Percentiles rank a stretch among this genome's conserved stretches.
These are phyloP conservation scores for Tamias sibiricus DNA, from an alignment of 2,113 vertebrate species.

Conservation along the genomic window DNA sequence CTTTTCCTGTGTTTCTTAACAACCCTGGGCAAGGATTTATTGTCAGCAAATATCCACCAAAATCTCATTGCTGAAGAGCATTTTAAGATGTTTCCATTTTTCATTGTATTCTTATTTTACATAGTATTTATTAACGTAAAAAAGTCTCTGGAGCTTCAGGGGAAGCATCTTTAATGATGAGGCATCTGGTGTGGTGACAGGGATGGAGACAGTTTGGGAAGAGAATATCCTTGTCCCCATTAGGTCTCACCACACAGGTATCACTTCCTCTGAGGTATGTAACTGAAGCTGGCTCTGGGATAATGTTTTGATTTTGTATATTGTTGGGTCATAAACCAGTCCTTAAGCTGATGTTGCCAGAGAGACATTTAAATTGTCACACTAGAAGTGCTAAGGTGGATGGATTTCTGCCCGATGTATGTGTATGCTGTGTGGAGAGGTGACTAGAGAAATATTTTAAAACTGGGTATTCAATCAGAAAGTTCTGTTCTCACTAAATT, in stretches of 20 bases:
- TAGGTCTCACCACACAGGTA: neutral
- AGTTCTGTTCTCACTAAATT: neutral
- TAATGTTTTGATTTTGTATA: neutral
- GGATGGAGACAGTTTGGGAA: neutral
- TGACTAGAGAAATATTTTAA: constrained; percentile 11
- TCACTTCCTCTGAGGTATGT: neutral
- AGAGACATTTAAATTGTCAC: neutral
- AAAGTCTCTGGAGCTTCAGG: neutral
- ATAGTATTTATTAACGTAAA: neutral
- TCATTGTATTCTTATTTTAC: neutral
- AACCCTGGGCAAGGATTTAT: neutral
- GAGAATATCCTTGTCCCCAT: neutral
- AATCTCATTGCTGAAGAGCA: neutral
- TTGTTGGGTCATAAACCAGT: neutral
- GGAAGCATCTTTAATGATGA: neutral
- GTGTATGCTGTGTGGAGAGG: neutral
- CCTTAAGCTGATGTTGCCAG: neutral
- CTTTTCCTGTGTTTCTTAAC: neutral
- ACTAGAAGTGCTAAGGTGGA: neutral
- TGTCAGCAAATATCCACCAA: neutral
- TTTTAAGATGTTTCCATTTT: neutral
- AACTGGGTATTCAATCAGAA: neutral
- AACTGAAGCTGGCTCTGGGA: neutral
- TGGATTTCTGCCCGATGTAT: neutral
- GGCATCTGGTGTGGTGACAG: neutral